These are phyloP conservation scores for Harmothoe impar DNA, from an alignment of 2,888 invertebrate species.

Conservation along the genomic window DNA sequence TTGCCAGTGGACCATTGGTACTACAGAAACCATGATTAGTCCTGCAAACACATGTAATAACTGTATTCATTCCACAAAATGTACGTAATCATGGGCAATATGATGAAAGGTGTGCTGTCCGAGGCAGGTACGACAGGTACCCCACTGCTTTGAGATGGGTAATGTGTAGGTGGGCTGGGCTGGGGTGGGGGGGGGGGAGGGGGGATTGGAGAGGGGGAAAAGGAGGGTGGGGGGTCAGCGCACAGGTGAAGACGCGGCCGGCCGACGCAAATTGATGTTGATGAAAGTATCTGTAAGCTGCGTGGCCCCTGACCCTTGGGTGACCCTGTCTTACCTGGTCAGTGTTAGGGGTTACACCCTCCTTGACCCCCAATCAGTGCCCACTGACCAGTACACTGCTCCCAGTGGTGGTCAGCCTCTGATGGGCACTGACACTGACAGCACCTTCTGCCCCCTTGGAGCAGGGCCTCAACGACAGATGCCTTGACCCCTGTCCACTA, in stretches of 20 bases:
- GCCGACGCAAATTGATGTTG: slow-evolving; percentile 41
- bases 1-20: too few relatives aligned
- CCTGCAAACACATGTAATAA: too few relatives aligned
- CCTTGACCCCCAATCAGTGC: slow-evolving; percentile 48
- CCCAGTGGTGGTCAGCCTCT: not conserved
- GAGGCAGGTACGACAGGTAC: too few relatives aligned
- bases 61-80: too few relatives aligned
- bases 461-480: not conserved
- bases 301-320: slow-evolving; percentile 21
- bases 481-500: slow-evolving; percentile 1
- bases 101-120: too few relatives aligned
- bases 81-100: too few relatives aligned
- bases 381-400: not conserved
- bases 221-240: not conserved
- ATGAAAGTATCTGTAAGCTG: slow-evolving; percentile 52
- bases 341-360: slow-evolving; percentile 34
- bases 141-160: too few relatives aligned
- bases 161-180: not conserved
- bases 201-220: not conserved
- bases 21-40: too few relatives aligned
- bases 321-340: slow-evolving; percentile 44
- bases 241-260: slow-evolving; percentile 36
- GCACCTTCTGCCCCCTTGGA: not conserved
- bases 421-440: slow-evolving; percentile 29
- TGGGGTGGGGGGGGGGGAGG: not conserved